These are phyloP conservation scores for Cheilosia urbana DNA, from an alignment of 2,888 invertebrate genomes.

Conservation along the genomic window DNA sequence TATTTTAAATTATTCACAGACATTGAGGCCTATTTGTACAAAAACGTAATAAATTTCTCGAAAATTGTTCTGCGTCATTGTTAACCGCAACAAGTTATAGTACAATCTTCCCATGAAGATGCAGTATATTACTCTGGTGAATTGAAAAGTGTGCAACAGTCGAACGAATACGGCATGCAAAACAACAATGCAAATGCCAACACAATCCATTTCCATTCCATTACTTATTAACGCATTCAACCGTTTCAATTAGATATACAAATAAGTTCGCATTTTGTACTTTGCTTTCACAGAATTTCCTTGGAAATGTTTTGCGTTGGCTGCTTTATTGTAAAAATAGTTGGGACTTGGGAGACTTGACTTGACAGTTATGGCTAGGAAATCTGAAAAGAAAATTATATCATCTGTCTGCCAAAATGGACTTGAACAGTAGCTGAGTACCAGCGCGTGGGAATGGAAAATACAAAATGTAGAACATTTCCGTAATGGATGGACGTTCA, in stretches of 20 bases:
- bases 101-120: conserved; percentile 39
- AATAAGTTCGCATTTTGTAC: conserved; percentile 59
- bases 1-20: conserved; percentile 5
- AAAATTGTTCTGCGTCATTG: conserved; percentile 34
- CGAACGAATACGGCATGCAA: conserved; percentile 14
- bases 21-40: conserved; percentile 14
- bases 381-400: neutral
- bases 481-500: conserved; percentile 4
- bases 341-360: too few relatives aligned
- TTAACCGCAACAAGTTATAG: conserved; percentile 14
- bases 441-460: conserved; percentile 4
- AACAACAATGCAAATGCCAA: conserved; percentile 49
- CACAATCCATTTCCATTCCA: conserved; percentile 54
- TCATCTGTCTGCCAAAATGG: conserved; percentile 3
- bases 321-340: neutral
- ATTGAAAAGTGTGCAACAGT: conserved; percentile 60
- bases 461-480: conserved; percentile 1
- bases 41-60: conserved; percentile 26
- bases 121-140: conserved; percentile 19
- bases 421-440: conserved; percentile 2
- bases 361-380: too few relatives aligned
- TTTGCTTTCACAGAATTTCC: conserved; percentile 58
- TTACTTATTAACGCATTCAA: conserved; percentile 72
- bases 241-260: conserved; percentile 68
- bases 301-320: conserved; percentile 39